These are phyloP conservation scores for Crocuta crocuta DNA, from an alignment of 2,113 vertebrate species.

Conservation along the genomic window DNA sequence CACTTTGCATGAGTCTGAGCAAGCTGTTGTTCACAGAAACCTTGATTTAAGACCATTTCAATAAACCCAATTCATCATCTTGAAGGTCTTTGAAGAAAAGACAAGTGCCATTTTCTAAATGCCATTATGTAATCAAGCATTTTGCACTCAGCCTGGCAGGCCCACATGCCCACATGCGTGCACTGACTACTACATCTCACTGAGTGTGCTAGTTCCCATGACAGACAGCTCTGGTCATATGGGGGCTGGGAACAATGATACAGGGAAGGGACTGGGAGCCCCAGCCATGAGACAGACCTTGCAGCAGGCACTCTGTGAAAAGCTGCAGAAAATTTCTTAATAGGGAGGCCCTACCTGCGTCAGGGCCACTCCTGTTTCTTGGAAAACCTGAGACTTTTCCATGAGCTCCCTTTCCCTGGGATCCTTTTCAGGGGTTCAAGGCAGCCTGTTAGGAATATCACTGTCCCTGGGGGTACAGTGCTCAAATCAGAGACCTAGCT, in stretches of 20 bases:
- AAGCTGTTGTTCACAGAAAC: background rate
- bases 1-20: background rate
- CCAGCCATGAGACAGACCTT: background rate
- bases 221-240: background rate
- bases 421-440: background rate
- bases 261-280: background rate
- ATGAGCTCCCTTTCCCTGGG: background rate
- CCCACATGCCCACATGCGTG: background rate
- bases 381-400: background rate
- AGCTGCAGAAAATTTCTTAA: background rate
- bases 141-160: background rate
- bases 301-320: background rate
- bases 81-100: constrained; percentile 63
- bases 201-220: background rate
- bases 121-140: constrained; percentile 61
- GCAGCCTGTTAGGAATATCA: background rate
- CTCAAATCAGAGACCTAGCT: background rate
- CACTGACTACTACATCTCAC: background rate
- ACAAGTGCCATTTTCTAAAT: constrained; percentile 64
- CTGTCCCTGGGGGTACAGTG: background rate
- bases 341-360: background rate
- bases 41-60: constrained; percentile 57
- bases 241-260: background rate
- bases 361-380: background rate
- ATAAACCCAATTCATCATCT: constrained; percentile 48